Base-by-base conservation (phyloP, 2,888 invertebrate species). In the Cheilosia scutellata region DNA sequence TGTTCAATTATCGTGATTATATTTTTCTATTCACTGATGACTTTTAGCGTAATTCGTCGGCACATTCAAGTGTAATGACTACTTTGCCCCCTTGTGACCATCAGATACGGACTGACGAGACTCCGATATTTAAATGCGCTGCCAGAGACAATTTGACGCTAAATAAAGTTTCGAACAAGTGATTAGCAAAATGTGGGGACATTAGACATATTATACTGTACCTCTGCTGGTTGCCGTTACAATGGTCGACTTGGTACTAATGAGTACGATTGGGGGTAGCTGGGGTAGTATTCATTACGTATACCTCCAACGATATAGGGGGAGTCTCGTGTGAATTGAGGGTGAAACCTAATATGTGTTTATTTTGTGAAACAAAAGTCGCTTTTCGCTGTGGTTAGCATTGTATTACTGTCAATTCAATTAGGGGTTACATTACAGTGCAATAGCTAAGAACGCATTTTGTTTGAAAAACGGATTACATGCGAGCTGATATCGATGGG, bases 311-410 rank as follows among this genome's bases (percentile, higher is more conserved):
- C 51, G 7, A 9, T 51, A 5, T 53, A 29, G 20, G 74, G 57
- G 63, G 71, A 71, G 78, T 44, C n/a, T 68, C 58, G 71, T 72
- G 49, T 51, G 72, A 83, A 77, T 49, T 68, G 60, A 55, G 80
- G 75, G 80, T 84, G 84, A 82, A 86, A 82, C 66, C 66, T 55
- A 76, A 86, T 86, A 86, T 55, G 68, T 86, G 71, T 75, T 75
- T 75, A 33, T 71, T 65, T 49, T 49, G 27, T 44, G 58, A 40
- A 40, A 70, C 63, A 75, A 80, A 53, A 70, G 80, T 74, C 42
- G 20, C 58, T 47, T 44, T 62, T 60, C 65, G 68, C 70, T 79
- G 75, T 57, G 70, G 83, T 66, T 55, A 37, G 80, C 84, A 66
- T 33, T 84, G 75, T 76, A 76, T 66, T 80, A 76, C 75, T 84